A percentile compares a stretch with the other conserved stretches of the same genome.
phyloP scores from a whole-genome alignment of 2,113 vertebrate genomes.

The Ibidorhyncha struthersii region DNA sequence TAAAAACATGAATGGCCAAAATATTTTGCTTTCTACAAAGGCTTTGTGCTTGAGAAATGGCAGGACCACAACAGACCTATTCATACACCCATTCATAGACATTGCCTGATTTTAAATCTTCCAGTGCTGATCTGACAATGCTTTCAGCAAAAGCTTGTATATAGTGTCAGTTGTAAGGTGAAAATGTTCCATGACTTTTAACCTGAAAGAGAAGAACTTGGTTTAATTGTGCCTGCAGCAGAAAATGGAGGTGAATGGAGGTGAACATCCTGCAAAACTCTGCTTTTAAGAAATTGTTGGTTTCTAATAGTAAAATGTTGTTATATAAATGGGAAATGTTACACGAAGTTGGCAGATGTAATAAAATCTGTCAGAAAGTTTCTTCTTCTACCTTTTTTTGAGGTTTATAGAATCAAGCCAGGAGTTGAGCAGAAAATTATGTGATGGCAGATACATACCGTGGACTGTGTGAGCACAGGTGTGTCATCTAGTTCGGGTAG shows the following conservation, averaged over 20 bases:
- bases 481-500: not conserved
- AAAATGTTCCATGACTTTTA: slow-evolving; percentile 10
- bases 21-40: slow-evolving; percentile 11
- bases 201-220: not conserved
- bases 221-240: not conserved
- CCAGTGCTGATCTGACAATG: slow-evolving; percentile 32
- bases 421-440: not conserved
- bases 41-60: slow-evolving; percentile 39
- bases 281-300: not conserved
- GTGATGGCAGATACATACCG: accelerated
- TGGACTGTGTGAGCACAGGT: not conserved
- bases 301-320: not conserved
- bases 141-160: slow-evolving; percentile 29
- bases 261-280: not conserved
- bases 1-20: slow-evolving; percentile 16
- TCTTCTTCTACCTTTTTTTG: not conserved
- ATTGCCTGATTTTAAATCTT: slow-evolving; percentile 43
- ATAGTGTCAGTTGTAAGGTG: slow-evolving; percentile 1
- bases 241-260: not conserved
- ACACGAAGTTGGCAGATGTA: not conserved
- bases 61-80: slow-evolving; percentile 38
- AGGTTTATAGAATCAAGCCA: not conserved
- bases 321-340: not conserved
- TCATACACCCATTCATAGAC: not conserved
- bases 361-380: not conserved